Conservation (phyloP, 2,888 invertebrate species). For the Sarcophaga caerulescens region DNA sequence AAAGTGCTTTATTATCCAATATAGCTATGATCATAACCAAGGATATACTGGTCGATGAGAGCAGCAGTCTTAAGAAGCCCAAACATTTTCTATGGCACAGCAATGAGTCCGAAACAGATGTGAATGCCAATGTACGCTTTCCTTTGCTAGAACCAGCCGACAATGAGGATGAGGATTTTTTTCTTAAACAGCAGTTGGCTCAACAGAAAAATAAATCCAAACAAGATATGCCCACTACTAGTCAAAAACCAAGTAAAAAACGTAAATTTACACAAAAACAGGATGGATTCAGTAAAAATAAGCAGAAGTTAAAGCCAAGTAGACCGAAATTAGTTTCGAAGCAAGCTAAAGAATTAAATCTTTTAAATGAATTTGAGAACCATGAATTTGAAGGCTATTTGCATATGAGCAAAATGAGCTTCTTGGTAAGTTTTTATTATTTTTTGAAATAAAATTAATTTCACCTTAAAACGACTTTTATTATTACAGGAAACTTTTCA, state of each 20-base stretch:
- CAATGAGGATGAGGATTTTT: constrained; percentile 73
- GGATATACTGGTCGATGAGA: constrained; percentile 76
- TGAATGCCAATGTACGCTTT: constrained; percentile 41
- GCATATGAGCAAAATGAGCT: constrained; percentile 77
- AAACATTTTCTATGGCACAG: constrained; percentile 51
- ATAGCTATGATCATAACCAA: constrained; percentile 79
- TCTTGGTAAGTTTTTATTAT: constrained; percentile 72
- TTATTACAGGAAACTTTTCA: constrained; percentile 66
- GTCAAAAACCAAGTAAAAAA: constrained; percentile 24
- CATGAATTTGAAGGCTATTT: constrained; percentile 75
- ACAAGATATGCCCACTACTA: constrained; percentile 12
- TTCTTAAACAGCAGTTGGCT: constrained; percentile 64
- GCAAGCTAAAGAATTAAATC: constrained; percentile 73
- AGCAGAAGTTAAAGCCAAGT: not conserved
- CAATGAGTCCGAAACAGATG: constrained; percentile 31
- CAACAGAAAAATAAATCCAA: not conserved
- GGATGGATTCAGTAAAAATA: constrained; percentile 1
- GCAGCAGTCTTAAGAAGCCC: constrained; percentile 65
- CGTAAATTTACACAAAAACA: constrained; percentile 1
- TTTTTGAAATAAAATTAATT: too few relatives aligned
- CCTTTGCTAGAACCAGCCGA: constrained; percentile 73
- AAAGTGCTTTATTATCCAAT: constrained; percentile 77
- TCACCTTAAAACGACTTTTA: too few relatives aligned
- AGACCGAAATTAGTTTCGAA: not conserved
- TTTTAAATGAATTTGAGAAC: constrained; percentile 76